Percentiles rank a stretch among this genome's conserved stretches.
Conservation (phyloP, 30 jellyfish, hydroid and myxozoan genomes). For the Mastigias papua region DNA sequence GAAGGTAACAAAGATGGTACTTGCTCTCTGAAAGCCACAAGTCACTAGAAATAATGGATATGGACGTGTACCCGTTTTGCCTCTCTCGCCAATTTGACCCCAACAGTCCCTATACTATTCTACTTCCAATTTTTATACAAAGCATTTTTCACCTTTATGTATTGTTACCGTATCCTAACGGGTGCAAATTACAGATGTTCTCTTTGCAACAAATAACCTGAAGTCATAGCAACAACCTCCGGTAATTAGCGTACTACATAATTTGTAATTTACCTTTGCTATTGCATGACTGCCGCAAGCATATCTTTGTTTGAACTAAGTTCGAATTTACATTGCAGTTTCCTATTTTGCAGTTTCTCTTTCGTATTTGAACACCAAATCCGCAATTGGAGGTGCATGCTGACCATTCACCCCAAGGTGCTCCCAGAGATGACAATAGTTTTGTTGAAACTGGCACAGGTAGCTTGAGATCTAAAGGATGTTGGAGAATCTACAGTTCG, state of each 20-base stretch:
- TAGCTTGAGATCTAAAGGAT: slow-evolving; percentile 8
- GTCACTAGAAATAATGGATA: no score
- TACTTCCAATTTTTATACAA: no score
- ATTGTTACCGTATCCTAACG: no score
- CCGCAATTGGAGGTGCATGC: slow-evolving; percentile 79
- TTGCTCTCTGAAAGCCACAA: no score
- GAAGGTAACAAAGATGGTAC: no score
- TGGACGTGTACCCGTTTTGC: no score
- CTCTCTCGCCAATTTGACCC: no score
- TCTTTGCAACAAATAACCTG: no score
- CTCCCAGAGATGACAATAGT: slow-evolving; percentile 39
- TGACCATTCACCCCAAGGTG: slow-evolving; percentile 87
- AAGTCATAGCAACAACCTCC: background rate
- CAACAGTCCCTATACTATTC: no score
- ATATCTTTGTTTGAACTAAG: slow-evolving; percentile 72
- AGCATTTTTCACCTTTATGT: no score
- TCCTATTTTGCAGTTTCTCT: slow-evolving; percentile 66
- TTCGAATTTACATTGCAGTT: slow-evolving; percentile 52
- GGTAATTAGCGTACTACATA: background rate
- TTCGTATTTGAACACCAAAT: slow-evolving; percentile 70
- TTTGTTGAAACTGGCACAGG: slow-evolving; percentile 13
- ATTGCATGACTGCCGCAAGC: slow-evolving; percentile 55
- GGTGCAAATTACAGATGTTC: background rate
- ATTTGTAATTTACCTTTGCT: slow-evolving; percentile 34
- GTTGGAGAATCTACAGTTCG: background rate